Evolutionary conservation across 1,140 invertebrate genomes (phyloP).

Genomic region (Ladona fulva): DNA sequence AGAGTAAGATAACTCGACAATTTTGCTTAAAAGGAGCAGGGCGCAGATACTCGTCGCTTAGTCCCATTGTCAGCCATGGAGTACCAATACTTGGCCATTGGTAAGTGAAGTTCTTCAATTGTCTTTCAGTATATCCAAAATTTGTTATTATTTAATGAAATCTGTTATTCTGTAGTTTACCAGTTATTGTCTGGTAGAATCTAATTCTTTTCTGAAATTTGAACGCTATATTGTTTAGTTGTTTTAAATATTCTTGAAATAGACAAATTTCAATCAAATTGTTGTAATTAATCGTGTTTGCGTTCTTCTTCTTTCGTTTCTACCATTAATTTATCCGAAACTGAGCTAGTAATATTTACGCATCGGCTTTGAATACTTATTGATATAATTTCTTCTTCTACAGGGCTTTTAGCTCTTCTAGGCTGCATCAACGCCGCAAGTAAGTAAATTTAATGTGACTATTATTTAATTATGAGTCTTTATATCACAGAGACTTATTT

Average conservation of each 20-base stretch:
- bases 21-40: not conserved
- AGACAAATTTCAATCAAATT: too few relatives aligned
- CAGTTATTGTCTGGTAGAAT: too few relatives aligned
- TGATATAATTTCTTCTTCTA: not conserved
- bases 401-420: not conserved
- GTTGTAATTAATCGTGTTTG: too few relatives aligned
- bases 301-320: too few relatives aligned
- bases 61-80: constrained; percentile 1
- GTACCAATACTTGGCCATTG: not conserved
- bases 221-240: too few relatives aligned
- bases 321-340: too few relatives aligned
- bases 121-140: not conserved
- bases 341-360: too few relatives aligned
- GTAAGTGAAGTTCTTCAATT: not conserved
- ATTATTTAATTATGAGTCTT: not conserved
- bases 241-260: too few relatives aligned
- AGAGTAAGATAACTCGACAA: too few relatives aligned
- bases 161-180: too few relatives aligned
- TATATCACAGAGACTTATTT: not conserved
- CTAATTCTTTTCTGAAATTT: too few relatives aligned
- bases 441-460: not conserved
- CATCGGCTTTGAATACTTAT: too few relatives aligned
- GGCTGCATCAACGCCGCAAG: not conserved
- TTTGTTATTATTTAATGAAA: not conserved
- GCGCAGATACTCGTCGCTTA: not conserved